These are phyloP conservation scores for Drymonia ruficornis DNA, from an alignment of 2,888 invertebrate species.

Conservation along the genomic window DNA sequence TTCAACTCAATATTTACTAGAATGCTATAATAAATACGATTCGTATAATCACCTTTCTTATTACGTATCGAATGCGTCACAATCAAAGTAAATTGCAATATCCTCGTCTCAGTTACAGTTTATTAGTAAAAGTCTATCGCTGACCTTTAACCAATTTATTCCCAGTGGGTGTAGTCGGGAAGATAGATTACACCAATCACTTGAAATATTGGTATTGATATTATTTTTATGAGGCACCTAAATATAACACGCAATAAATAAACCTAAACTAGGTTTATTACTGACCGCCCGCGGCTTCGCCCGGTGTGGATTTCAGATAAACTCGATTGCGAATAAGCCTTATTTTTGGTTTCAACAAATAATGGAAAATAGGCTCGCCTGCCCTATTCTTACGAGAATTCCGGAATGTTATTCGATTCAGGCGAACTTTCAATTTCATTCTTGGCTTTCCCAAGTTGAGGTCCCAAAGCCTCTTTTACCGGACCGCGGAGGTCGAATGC, in stretches of 20 bases:
- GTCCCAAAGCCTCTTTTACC: neutral
- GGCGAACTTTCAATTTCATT: neutral
- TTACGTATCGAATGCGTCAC: neutral
- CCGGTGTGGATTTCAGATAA: constrained; percentile 23
- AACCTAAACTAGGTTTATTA: constrained; percentile 29
- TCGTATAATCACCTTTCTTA: neutral
- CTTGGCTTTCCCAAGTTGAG: constrained; percentile 1
- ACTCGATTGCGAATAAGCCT: constrained; percentile 12
- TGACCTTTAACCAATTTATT: constrained; percentile 45
- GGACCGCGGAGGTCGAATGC: neutral
- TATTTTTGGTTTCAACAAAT: constrained; percentile 9
- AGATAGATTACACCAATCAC: constrained; percentile 51
- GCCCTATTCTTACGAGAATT: constrained; percentile 5
- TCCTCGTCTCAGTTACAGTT: constrained; percentile 6
- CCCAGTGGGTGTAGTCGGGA: constrained; percentile 38
- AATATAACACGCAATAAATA: constrained; percentile 39
- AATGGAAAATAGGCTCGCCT: constrained; percentile 9
- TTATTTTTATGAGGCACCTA: constrained; percentile 39
- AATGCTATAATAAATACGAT: neutral
- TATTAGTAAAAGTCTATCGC: constrained; percentile 35
- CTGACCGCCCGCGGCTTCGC: constrained; percentile 19
- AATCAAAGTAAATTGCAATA: constrained; percentile 5
- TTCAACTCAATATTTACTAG: neutral
- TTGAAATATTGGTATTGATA: constrained; percentile 46
- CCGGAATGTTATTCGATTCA: constrained; percentile 5